These are phyloP conservation scores for Oreochromis niloticus DNA, from an alignment of 2,113 vertebrate genomes.

Conservation along the genomic window DNA sequence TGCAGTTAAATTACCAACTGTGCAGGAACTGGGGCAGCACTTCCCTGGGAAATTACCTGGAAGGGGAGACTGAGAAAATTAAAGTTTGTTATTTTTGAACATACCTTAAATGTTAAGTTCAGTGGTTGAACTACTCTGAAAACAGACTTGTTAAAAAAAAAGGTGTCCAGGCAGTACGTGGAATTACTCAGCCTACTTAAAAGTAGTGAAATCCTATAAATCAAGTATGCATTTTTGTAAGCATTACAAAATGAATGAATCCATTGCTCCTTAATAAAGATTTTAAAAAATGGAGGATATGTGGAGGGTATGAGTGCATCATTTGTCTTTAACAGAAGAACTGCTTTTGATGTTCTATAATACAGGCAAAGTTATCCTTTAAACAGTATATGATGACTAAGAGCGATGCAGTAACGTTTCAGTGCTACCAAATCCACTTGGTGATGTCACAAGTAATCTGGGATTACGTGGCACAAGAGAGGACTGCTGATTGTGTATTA, in stretches of 20 bases:
- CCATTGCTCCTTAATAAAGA: not conserved
- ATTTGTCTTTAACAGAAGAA: not conserved
- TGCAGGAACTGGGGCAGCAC: not conserved
- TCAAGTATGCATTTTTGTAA: not conserved
- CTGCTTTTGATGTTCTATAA: not conserved
- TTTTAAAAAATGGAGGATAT: not conserved
- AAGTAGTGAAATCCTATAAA: not conserved
- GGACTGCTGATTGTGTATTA: not conserved
- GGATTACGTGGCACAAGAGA: conserved; percentile 21
- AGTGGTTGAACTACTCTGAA: not conserved
- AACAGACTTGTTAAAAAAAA: not conserved
- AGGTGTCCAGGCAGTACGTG: not conserved
- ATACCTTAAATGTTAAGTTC: not conserved
- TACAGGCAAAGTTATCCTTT: not conserved
- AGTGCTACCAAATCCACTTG: conserved; percentile 2
- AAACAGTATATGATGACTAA: not conserved
- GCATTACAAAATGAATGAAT: not conserved
- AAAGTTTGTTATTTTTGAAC: not conserved
- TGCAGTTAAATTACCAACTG: not conserved
- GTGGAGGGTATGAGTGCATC: not conserved
- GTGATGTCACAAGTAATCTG: conserved; percentile 48
- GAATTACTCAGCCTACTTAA: not conserved
- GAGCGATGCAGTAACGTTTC: not conserved
- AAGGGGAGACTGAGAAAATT: not conserved
- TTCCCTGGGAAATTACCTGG: not conserved